Conservation (phyloP, 2,888 invertebrate species). For the Abrostola tripartita region DNA sequence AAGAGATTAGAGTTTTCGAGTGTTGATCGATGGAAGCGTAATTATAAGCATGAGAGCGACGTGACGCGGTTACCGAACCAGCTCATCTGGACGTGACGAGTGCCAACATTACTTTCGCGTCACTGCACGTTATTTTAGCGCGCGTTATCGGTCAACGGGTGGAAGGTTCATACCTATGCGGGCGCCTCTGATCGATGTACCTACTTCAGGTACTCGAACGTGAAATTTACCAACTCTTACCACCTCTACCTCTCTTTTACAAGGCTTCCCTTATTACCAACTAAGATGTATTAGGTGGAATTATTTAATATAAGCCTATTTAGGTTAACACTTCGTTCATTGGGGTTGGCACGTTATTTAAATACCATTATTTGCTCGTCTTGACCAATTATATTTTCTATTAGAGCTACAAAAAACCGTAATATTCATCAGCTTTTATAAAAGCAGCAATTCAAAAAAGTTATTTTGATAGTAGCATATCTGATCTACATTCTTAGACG, state of each 20-base stretch:
- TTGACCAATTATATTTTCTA: background rate
- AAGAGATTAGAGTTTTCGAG: slow-evolving; percentile 76
- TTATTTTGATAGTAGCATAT: background rate
- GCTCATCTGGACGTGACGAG: slow-evolving; percentile 60
- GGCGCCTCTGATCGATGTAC: slow-evolving; percentile 28
- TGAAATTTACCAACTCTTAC: slow-evolving; percentile 2
- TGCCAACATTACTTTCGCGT: slow-evolving; percentile 68
- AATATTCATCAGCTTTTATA: background rate
- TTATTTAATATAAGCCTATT: background rate
- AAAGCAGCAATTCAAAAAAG: slow-evolving; percentile 18
- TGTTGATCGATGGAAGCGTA: slow-evolving; percentile 69
- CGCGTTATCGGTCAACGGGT: slow-evolving; percentile 70
- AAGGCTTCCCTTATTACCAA: slow-evolving; percentile 10
- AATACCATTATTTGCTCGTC: too few relatives aligned
- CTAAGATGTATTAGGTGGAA: slow-evolving; percentile 2
- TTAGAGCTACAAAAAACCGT: background rate
- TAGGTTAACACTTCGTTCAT: background rate
- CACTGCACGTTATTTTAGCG: slow-evolving; percentile 67
- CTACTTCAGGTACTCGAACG: slow-evolving; percentile 7
- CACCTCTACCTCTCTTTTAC: background rate
- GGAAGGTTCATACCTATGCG: slow-evolving; percentile 44
- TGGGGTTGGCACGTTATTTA: too few relatives aligned
- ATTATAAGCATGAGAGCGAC: slow-evolving; percentile 78
- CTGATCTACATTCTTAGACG: slow-evolving; percentile 5
- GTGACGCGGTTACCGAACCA: slow-evolving; percentile 63